Percentiles rank a stretch among this genome's conserved stretches.
These are phyloP conservation scores for Remorina albescens DNA, from an alignment of 2,797 vertebrate genomes.

Conservation along the genomic window DNA sequence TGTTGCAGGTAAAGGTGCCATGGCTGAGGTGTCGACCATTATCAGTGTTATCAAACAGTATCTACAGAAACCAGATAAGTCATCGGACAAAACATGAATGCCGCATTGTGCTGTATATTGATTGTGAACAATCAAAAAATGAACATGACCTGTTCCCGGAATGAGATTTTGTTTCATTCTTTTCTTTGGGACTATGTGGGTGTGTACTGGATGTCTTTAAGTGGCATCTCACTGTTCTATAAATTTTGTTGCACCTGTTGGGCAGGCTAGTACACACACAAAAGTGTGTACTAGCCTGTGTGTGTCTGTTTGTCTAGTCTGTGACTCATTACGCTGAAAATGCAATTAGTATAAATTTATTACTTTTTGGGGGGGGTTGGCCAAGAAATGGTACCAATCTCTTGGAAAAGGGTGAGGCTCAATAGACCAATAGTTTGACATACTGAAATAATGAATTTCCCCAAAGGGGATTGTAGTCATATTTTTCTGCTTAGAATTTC, in stretches of 20 bases:
- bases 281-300: too few species aligned
- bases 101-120: background rate
- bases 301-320: too few species aligned
- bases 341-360: too few species aligned
- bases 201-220: background rate
- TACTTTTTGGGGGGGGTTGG: too few species aligned
- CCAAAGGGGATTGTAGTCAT: too few species aligned
- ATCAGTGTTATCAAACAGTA: constrained; percentile 83
- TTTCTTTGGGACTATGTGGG: background rate
- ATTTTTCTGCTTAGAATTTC: too few species aligned
- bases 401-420: too few species aligned
- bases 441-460: too few species aligned
- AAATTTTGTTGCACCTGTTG: constrained; percentile 9
- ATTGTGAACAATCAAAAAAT: constrained; percentile 9
- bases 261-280: background rate
- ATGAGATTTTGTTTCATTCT: background rate
- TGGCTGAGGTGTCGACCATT: constrained; percentile 94
- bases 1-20: constrained; percentile 91
- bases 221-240: background rate
- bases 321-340: too few species aligned
- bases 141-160: background rate
- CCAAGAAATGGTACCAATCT: too few species aligned
- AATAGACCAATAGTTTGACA: too few species aligned
- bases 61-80: constrained; percentile 60
- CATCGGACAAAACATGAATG: constrained; percentile 36